phyloP scores from a whole-genome alignment of 2,113 vertebrate genomes.

The Lepus timidus region DNA sequence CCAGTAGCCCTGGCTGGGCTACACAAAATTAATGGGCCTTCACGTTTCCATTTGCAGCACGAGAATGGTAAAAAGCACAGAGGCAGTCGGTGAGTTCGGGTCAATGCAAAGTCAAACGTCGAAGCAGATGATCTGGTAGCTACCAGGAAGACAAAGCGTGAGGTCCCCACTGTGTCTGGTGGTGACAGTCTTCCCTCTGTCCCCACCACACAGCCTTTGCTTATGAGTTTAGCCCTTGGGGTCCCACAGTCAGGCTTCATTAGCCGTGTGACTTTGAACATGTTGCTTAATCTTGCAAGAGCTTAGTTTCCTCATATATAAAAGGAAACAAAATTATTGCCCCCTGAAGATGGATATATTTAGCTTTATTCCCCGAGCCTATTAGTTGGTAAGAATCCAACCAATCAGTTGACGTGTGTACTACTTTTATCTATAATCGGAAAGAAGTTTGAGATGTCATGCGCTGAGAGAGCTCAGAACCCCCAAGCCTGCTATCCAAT shows the following conservation, averaged over 20 bases:
- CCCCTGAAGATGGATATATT: neutral
- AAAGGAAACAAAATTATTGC: neutral
- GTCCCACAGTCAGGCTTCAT: too few species aligned
- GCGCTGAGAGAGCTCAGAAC: neutral
- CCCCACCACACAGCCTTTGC: neutral
- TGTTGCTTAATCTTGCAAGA: neutral
- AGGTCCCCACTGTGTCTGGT: fast-evolving
- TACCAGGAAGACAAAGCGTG: neutral
- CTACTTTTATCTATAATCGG: neutral
- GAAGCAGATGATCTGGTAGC: neutral
- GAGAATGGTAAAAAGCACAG: neutral
- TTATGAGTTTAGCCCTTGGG: neutral
- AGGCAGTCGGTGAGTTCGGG: neutral
- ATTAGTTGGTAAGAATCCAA: neutral
- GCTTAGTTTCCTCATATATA: neutral
- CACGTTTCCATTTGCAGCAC: conserved; percentile 15
- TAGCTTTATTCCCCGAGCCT: neutral
- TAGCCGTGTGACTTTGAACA: neutral
- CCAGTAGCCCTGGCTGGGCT: neutral
- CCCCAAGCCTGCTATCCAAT: neutral
- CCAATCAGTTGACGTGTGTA: neutral
- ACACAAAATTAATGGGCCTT: conserved; percentile 64
- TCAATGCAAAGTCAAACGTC: conserved; percentile 45
- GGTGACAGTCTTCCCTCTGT: neutral
- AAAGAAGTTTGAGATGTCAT: neutral